A percentile compares a stretch with the other conserved stretches of the same genome.
Conservation (phyloP, 2,797 vertebrate genomes). For the Pogoniulus pusillus region DNA sequence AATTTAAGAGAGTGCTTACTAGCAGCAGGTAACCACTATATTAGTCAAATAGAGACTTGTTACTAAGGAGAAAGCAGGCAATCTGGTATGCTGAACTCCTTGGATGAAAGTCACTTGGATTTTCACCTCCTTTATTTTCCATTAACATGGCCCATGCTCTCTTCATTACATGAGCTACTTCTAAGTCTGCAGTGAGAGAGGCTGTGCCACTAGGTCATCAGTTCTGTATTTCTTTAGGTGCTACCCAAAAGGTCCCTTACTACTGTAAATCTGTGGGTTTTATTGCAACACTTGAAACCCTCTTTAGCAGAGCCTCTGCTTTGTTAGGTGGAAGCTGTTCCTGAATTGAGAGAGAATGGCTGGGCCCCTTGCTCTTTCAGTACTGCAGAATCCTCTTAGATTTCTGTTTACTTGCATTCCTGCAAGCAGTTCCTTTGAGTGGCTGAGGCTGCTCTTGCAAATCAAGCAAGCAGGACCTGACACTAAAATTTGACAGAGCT, state of each 20-base stretch:
- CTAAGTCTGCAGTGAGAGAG: background rate
- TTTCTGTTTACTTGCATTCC: background rate
- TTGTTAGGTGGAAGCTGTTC: background rate
- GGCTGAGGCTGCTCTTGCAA: background rate
- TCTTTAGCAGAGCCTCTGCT: background rate
- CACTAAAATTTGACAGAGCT: background rate
- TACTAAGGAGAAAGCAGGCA: background rate
- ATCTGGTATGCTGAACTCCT: background rate
- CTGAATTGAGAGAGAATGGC: background rate
- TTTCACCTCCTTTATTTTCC: background rate
- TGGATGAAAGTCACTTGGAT: background rate
- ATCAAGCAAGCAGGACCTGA: background rate
- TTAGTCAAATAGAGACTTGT: background rate
- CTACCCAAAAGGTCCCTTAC: background rate
- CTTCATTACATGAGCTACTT: background rate
- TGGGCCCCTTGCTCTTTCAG: background rate
- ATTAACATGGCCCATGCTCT: background rate
- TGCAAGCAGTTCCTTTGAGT: background rate
- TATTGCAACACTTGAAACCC: background rate
- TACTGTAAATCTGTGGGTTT: background rate
- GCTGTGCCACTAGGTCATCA: background rate
- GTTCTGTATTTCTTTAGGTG: background rate
- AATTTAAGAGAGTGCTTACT: background rate
- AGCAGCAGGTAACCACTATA: background rate
- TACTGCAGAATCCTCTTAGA: background rate